These are phyloP conservation scores for Ridgeia piscesae DNA, from an alignment of 1,140 invertebrate genomes.

Conservation along the genomic window DNA sequence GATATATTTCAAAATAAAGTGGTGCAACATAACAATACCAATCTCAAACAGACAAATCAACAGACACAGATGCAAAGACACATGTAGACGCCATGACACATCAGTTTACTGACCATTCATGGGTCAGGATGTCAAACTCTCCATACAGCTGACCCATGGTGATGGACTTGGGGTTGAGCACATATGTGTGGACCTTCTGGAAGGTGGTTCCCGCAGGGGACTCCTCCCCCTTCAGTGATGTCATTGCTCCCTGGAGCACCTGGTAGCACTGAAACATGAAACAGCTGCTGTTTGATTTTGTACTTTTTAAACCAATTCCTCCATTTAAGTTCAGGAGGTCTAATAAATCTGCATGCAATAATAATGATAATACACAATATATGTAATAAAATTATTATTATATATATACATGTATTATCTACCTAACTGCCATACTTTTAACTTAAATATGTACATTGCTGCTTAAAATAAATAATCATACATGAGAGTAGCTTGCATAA, in stretches of 20 bases:
- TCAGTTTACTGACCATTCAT: conserved; percentile 59
- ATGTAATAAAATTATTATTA: too few species aligned
- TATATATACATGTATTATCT: too few species aligned
- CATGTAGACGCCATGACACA: not conserved
- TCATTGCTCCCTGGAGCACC: conserved; percentile 68
- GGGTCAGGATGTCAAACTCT: conserved; percentile 59
- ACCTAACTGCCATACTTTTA: too few species aligned
- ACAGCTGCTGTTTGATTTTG: not conserved
- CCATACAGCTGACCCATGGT: conserved; percentile 62
- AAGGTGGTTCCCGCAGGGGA: conserved; percentile 70
- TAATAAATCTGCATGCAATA: too few species aligned
- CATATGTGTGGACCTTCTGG: conserved; percentile 59
- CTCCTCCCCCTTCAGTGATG: conserved; percentile 65
- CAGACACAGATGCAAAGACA: not conserved
- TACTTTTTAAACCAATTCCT: not conserved
- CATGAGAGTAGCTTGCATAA: too few species aligned
- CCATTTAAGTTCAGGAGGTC: too few species aligned
- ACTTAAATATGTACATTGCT: too few species aligned
- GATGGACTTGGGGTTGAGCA: conserved; percentile 60
- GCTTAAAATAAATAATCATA: too few species aligned
- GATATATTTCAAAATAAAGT: too few species aligned
- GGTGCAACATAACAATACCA: too few species aligned
- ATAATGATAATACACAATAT: too few species aligned
- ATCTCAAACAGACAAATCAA: too few species aligned
- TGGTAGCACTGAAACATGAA: conserved; percentile 68